Evolutionary conservation across 1,140 invertebrate genomes (phyloP).

Genomic region (Saccostrea echinata): DNA sequence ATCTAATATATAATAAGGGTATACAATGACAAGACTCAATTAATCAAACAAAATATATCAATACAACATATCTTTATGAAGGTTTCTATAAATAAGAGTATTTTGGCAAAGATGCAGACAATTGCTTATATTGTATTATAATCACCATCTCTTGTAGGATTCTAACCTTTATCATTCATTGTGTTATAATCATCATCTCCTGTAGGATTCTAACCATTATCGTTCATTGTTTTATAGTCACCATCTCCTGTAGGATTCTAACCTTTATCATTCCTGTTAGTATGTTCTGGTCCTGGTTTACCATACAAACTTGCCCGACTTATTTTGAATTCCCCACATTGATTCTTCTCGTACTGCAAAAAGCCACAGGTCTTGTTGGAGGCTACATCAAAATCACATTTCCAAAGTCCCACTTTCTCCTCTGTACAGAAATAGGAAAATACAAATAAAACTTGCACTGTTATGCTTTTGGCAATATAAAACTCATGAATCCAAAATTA

Average conservation of each 20-base stretch:
- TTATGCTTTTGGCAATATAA: neutral
- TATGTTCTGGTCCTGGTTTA: constrained; percentile 9
- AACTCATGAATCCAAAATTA: neutral
- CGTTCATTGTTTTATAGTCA: neutral
- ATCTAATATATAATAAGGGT: neutral
- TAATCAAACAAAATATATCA: no score
- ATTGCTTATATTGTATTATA: no score
- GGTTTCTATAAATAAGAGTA: no score
- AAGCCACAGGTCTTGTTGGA: neutral
- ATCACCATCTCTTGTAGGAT: no score
- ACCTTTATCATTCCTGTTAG: neutral
- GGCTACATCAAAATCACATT: neutral
- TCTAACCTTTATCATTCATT: no score
- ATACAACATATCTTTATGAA: no score
- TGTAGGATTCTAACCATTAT: no score
- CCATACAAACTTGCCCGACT: neutral
- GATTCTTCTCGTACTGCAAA: neutral
- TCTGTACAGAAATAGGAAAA: neutral
- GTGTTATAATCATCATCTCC: no score
- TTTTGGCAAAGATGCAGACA: no score
- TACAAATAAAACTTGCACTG: neutral
- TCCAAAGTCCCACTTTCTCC: neutral
- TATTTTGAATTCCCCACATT: neutral
- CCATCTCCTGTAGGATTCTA: neutral
- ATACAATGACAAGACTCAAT: neutral